Conservation (phyloP, 53 echinoderm and acorn worm species). For the Holothuria scabra region DNA sequence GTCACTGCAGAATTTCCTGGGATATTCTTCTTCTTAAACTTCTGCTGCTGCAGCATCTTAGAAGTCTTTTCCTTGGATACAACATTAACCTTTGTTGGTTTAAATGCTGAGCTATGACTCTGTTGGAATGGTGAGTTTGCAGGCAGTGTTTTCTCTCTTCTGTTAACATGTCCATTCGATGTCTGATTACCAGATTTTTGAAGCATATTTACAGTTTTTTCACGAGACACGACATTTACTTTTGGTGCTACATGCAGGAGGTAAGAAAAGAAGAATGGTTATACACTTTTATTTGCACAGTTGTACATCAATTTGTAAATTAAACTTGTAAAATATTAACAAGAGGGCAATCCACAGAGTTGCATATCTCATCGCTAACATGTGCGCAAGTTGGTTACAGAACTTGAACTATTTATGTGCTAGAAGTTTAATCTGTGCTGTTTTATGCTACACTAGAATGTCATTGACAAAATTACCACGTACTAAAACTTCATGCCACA, state of each 20-base stretch:
- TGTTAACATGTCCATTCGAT: not conserved
- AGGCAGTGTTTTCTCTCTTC: not conserved
- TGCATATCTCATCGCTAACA: too few species aligned
- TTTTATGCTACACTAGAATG: too few species aligned
- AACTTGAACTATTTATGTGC: too few species aligned
- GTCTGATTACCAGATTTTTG: not conserved
- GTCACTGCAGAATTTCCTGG: too few species aligned
- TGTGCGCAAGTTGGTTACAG: too few species aligned
- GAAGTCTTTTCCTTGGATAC: not conserved
- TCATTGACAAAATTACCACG: too few species aligned
- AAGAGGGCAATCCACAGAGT: too few species aligned
- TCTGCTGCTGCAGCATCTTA: not conserved
- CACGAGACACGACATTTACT: conserved; percentile 6
- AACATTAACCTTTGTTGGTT: not conserved
- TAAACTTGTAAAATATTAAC: too few species aligned
- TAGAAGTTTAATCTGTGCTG: too few species aligned
- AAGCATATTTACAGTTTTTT: conserved; percentile 23
- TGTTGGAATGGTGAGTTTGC: conserved; percentile 10
- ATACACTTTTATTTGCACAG: not conserved
- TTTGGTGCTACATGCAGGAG: conserved; percentile 6
- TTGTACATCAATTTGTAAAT: too few species aligned
- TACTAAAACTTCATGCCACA: too few species aligned
- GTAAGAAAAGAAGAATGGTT: not conserved
- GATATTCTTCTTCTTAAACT: not conserved
- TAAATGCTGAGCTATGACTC: conserved; percentile 4